Base-by-base conservation (phyloP, 2,113 vertebrate species). In the Garra rufa region DNA sequence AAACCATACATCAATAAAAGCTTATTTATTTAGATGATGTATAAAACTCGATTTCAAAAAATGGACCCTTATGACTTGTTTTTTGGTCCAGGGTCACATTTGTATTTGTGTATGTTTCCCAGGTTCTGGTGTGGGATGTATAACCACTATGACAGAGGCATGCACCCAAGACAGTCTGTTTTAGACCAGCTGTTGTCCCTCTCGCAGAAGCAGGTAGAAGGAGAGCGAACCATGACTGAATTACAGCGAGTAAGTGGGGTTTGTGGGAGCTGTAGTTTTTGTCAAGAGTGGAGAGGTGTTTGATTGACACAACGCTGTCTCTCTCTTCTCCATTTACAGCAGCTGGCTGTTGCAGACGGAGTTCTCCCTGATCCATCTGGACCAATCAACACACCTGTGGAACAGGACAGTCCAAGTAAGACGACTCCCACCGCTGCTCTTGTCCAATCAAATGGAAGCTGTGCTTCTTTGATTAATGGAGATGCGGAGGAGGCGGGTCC, bases 121-220 rank as follows among this genome's bases (percentile, higher is more conserved):
- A 96, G 95, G 91, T 95, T 96, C 86, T 96, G 95, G 95, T 96
- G 95, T 87, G 94, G 92, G 41, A 95, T 96, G 95, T 96, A 96
- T 85, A 96, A 96, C 26, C 91, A 91, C 41, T 96, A 95, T 74
- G 95, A 96, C 86, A 95, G 92, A 88, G 94, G 94, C 21, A 93
- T 96, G 89, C 95, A 96, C 41, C 94, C 95, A 0, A 95, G 94
- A 17, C 95, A 96, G 82, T 89, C 89, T 8, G 86, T 95, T 0
- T 43, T 96, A 90, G 93, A 96, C 8, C 89, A 88, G 15, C 90
- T 96, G 77, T 91, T 96, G 1, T 76, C 89, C 79, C 93, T 92
- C 63, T 4, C 85, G 5, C 91, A 90, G 85, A 92, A 91, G 5
- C 94, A 92, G 88, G 1, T 46, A 50, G 85, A 91, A 2, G 89